Evolutionary conservation across 2,113 vertebrate species (phyloP).

Genomic region (Mustela nigripes): DNA sequence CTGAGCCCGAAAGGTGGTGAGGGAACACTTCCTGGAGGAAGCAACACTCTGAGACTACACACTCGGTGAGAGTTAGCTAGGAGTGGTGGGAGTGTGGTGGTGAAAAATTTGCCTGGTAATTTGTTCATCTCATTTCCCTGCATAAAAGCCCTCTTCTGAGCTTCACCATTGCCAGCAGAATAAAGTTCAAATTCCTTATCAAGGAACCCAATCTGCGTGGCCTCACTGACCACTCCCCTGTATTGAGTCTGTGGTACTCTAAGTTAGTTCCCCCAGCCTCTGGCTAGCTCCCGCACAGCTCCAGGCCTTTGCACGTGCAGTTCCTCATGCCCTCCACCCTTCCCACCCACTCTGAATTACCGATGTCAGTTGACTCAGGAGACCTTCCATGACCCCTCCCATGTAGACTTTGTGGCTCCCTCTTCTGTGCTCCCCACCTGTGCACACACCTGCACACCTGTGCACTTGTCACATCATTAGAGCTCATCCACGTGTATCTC

Average conservation of each 20-base stretch:
- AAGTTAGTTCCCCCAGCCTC: background rate
- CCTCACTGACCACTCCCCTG: background rate
- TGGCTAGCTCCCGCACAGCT: background rate
- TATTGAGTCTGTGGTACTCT: slow-evolving; percentile 27
- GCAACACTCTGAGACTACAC: background rate
- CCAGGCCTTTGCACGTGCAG: background rate
- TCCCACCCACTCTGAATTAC: slow-evolving; percentile 35
- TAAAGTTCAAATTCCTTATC: slow-evolving; percentile 51
- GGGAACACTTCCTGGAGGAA: background rate
- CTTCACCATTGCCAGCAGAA: background rate
- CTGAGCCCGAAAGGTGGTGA: background rate
- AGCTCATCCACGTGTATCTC: background rate
- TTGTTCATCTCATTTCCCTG: slow-evolving; percentile 1
- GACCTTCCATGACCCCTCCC: slow-evolving; percentile 39
- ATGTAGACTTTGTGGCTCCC: slow-evolving; percentile 60
- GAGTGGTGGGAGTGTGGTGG: background rate
- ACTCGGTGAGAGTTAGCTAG: background rate
- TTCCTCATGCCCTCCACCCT: background rate
- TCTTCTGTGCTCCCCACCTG: background rate
- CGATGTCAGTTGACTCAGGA: background rate
- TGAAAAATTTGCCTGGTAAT: background rate
- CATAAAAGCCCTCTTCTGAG: background rate
- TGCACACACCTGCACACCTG: slow-evolving; percentile 8
- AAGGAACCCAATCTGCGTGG: background rate
- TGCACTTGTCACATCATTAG: background rate